These are phyloP conservation scores for Polyommatus iphigenia DNA, from an alignment of 2,888 invertebrate species.

Conservation along the genomic window DNA sequence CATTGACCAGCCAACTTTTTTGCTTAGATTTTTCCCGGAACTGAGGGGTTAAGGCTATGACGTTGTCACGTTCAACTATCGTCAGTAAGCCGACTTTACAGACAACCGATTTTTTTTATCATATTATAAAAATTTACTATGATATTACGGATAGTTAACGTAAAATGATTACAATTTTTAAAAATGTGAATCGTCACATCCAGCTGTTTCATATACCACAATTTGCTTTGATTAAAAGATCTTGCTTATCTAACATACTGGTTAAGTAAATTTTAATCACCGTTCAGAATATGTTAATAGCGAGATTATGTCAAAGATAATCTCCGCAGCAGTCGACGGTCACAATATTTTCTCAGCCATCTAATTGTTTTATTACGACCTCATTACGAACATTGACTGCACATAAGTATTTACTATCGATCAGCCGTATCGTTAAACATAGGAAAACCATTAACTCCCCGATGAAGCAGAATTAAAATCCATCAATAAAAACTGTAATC, in stretches of 20 bases:
- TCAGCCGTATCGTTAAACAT: slow-evolving; percentile 22
- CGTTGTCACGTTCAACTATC: too few relatives aligned
- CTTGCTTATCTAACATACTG: neutral
- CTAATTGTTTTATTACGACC: neutral
- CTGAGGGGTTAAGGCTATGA: too few relatives aligned
- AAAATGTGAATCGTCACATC: neutral
- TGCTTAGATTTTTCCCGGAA: too few relatives aligned
- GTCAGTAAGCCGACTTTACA: too few relatives aligned
- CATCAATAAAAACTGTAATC: slow-evolving; percentile 28
- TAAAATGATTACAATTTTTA: too few relatives aligned
- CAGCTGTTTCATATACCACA: neutral
- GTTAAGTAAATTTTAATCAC: neutral
- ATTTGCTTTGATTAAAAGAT: neutral
- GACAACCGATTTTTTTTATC: too few relatives aligned
- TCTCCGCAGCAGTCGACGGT: neutral
- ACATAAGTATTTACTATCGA: slow-evolving; percentile 6
- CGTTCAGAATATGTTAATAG: neutral
- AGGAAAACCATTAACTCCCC: slow-evolving; percentile 24
- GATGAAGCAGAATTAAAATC: slow-evolving; percentile 23
- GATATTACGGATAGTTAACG: too few relatives aligned
- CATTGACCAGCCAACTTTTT: too few relatives aligned
- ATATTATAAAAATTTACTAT: too few relatives aligned
- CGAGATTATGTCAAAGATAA: neutral
- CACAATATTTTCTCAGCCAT: slow-evolving; percentile 2
- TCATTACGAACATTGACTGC: neutral